These are phyloP conservation scores for Galendromus occidentalis DNA, from an alignment of 1,140 invertebrate genomes.

Conservation along the genomic window DNA sequence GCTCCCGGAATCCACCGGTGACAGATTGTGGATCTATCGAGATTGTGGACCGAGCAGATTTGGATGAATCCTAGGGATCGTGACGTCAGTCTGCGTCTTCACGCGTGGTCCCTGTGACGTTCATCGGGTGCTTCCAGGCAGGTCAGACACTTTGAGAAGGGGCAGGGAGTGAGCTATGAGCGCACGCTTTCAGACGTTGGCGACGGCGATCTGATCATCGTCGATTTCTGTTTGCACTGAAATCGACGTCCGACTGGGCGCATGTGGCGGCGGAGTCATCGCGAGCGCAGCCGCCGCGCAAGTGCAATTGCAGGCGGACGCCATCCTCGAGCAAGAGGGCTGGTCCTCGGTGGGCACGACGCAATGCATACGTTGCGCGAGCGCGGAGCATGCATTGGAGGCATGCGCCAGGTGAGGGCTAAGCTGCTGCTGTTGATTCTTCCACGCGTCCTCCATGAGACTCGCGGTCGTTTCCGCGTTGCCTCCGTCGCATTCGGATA, in stretches of 20 bases:
- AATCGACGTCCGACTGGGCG: background rate
- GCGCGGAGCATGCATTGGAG: background rate
- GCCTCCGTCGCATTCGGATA: background rate
- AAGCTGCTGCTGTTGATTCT: slow-evolving; percentile 9
- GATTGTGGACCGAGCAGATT: no score
- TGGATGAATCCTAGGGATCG: no score
- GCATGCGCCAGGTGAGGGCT: background rate
- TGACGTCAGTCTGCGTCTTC: no score
- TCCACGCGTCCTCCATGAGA: slow-evolving; percentile 8
- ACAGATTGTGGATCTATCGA: no score
- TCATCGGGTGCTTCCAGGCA: no score
- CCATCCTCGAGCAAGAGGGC: background rate
- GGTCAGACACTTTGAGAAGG: no score
- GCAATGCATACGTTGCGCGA: background rate
- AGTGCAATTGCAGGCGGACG: background rate
- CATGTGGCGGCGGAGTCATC: background rate
- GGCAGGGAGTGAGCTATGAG: background rate
- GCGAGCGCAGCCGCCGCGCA: slow-evolving; percentile 1
- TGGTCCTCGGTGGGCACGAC: background rate
- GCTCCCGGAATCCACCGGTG: no score
- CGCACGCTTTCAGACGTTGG: background rate
- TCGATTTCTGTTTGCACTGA: background rate
- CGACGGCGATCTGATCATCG: slow-evolving; percentile 7
- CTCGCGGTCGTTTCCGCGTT: slow-evolving; percentile 7
- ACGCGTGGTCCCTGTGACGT: no score